phyloP scores from a whole-genome alignment of 2,888 invertebrate species.

The Biston betularia region DNA sequence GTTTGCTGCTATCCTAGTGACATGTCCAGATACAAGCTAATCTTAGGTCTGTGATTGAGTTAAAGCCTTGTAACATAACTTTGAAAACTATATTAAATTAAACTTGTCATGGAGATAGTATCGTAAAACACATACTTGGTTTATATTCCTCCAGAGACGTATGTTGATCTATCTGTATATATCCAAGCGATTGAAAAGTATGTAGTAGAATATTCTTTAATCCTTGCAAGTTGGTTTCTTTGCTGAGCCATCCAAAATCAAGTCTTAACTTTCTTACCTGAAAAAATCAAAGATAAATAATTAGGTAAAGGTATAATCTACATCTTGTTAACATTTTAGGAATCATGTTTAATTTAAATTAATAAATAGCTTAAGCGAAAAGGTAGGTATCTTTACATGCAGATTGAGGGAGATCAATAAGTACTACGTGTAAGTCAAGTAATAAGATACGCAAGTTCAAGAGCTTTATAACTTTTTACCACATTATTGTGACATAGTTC shows the following conservation, averaged over 20 bases:
- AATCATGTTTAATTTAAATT: too few relatives aligned
- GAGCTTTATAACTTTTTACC: neutral
- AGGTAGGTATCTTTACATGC: too few relatives aligned
- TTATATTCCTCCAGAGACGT: conserved; percentile 28
- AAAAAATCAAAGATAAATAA: neutral
- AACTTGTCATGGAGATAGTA: conserved; percentile 63
- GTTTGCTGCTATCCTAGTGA: conserved; percentile 49
- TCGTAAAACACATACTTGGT: conserved; percentile 46
- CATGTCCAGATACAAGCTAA: conserved; percentile 62
- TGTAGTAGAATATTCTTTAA: too few relatives aligned
- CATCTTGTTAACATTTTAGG: too few relatives aligned
- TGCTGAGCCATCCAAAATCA: too few relatives aligned
- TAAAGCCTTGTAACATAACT: conserved; percentile 51
- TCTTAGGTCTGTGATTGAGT: conserved; percentile 62
- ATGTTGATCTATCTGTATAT: conserved; percentile 11
- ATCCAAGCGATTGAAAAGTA: too few relatives aligned
- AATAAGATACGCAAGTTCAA: neutral
- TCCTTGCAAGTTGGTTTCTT: too few relatives aligned
- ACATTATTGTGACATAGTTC: conserved; percentile 9
- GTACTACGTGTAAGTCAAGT: too few relatives aligned
- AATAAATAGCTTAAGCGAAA: too few relatives aligned
- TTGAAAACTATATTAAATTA: conserved; percentile 33
- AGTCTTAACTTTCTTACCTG: conserved; percentile 15
- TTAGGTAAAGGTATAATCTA: too few relatives aligned
- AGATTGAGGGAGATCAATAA: too few relatives aligned